Conservation (phyloP, 2,888 invertebrate species). For the Calameuta pallipes region DNA sequence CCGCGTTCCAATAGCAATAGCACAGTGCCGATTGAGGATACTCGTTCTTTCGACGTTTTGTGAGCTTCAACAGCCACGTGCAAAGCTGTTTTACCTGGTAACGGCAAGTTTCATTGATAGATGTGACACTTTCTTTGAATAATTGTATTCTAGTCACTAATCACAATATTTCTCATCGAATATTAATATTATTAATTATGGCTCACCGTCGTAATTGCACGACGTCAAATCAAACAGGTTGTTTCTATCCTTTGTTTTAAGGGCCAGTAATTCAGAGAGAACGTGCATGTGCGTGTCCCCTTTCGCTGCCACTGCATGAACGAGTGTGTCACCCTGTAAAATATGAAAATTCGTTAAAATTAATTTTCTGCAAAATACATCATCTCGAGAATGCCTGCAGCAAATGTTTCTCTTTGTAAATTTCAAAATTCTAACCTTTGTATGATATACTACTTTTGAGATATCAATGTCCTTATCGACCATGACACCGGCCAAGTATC, state of each 20-base stretch:
- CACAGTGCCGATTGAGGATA: constrained; percentile 33
- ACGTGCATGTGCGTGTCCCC: constrained; percentile 50
- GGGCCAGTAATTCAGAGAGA: constrained; percentile 48
- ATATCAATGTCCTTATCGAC: constrained; percentile 50
- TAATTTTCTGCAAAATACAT: neutral
- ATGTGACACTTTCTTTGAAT: neutral
- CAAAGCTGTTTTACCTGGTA: constrained; percentile 53
- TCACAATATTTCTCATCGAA: neutral
- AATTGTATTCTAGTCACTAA: neutral
- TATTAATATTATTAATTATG: neutral
- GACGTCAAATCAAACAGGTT: constrained; percentile 52
- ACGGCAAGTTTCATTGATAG: neutral
- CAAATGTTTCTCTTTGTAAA: neutral
- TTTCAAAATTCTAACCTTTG: constrained; percentile 33
- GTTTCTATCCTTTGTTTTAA: constrained; percentile 47
- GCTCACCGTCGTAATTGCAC: constrained; percentile 54
- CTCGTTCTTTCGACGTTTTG: constrained; percentile 27
- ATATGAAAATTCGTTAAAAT: neutral
- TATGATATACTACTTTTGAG: constrained; percentile 45
- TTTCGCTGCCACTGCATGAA: constrained; percentile 49
- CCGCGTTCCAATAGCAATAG: constrained; percentile 49
- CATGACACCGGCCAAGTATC: constrained; percentile 53
- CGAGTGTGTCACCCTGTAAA: constrained; percentile 51
- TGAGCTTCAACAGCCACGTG: constrained; percentile 55
- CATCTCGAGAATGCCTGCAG: neutral